Evolutionary conservation across 2,888 invertebrate species (phyloP).

Genomic region (Drosophila picticornis): DNA sequence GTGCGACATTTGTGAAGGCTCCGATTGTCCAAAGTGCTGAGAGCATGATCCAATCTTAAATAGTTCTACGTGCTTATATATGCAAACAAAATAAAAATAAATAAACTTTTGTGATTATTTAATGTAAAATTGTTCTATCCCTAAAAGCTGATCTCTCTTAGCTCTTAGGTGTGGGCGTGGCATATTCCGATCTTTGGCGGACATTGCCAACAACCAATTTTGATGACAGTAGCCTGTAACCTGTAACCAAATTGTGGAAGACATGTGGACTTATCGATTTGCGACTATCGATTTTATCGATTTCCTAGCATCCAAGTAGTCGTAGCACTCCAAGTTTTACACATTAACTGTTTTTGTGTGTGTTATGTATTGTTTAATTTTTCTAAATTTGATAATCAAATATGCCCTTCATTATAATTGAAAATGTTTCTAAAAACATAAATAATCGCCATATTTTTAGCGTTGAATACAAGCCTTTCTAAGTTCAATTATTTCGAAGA

Average conservation of each 20-base stretch:
- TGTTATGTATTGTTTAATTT: neutral
- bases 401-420: neutral
- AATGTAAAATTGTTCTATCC: conserved; percentile 20
- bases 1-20: conserved; percentile 65
- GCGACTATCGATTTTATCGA: neutral
- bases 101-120: conserved; percentile 45
- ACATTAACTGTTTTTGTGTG: too few relatives aligned
- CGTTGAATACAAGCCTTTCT: neutral
- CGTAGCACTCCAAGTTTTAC: too few relatives aligned
- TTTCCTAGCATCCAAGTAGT: neutral
- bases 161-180: too few relatives aligned
- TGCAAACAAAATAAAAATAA: conserved; percentile 1
- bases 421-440: neutral
- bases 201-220: neutral
- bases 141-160: too few relatives aligned
- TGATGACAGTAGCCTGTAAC: neutral
- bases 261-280: neutral
- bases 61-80: neutral
- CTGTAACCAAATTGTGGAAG: neutral
- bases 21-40: conserved; percentile 59
- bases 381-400: neutral
- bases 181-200: too few relatives aligned
- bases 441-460: neutral
- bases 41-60: neutral
- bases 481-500: neutral